Base-by-base conservation (phyloP, 2,797 vertebrate genomes). In the Hydrolagus colliei region DNA sequence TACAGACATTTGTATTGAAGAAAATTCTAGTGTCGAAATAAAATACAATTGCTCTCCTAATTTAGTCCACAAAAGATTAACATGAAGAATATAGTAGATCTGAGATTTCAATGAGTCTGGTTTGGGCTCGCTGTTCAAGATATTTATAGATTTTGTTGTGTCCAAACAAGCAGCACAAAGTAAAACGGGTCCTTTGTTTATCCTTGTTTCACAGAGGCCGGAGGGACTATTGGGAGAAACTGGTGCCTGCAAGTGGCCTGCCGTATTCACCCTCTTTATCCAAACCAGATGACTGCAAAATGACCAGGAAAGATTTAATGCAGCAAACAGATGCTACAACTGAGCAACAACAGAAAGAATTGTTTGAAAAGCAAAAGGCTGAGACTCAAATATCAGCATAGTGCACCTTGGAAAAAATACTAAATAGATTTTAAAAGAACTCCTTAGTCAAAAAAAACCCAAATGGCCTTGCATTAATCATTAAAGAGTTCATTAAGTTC, bases 261-360 rank as follows among this genome's bases (percentile, higher is more conserved):
- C 97, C 97, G 0, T 92, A 93, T 86, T 97, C 95, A 88, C 92
- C 97, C 35, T 94, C 96, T 0, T 86, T 98, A 94, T 92, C 97
- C 63, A 90, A 78, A 35, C 96, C 98, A 0, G 96, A 97, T 16
- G 88, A 90, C 84, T 99, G 97, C 97, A 97, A 97, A 0, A 92
- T 98, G 90, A 98, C 96, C 89, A 98, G 96, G 90, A 85, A 87
- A 0, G 94, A 96, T 86, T 93, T 99, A 91, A 96, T 98, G 93
- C 98, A 99, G 91, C 97, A 99, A 92, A 97, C 94, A 87, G 97
- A 98, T 89, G 95, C 96, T 87, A 98, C 97, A 32, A 94, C 90
- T 20, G 89, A 95, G 86, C 92, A 96, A 59, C 96, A 99, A 90
- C 92, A 98, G 88, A 94, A 93, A 84, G 93, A 90, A 22, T 94